Percentiles rank a stretch among this genome's conserved stretches.
These are phyloP conservation scores for Sebastes oblongus DNA, from an alignment of 2,797 vertebrate genomes.

Conservation along the genomic window DNA sequence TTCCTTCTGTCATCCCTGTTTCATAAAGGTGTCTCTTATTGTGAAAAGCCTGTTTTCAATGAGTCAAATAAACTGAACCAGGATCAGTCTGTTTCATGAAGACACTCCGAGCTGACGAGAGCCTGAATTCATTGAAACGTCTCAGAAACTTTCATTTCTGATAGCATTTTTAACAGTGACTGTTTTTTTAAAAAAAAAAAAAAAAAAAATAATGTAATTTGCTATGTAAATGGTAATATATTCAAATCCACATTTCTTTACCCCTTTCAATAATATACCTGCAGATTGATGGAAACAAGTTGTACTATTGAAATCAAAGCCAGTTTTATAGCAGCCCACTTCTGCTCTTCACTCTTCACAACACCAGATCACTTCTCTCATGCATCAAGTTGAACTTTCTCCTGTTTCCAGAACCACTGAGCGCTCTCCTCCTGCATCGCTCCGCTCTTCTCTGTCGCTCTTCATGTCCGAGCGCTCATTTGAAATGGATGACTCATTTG, in stretches of 20 bases:
- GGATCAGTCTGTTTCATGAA: not conserved
- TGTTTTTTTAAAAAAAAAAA: not conserved
- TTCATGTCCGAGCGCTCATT: slow-evolving; percentile 23
- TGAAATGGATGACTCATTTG: slow-evolving; percentile 36
- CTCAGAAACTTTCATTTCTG: not conserved
- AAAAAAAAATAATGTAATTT: not conserved
- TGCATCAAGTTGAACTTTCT: slow-evolving; percentile 5
- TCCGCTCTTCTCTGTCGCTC: slow-evolving; percentile 1
- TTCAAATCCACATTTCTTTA: not conserved
- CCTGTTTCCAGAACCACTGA: not conserved
- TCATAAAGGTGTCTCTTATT: not conserved
- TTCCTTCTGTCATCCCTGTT: not conserved
- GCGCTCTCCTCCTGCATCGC: not conserved
- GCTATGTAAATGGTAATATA: not conserved
- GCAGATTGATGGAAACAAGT: not conserved
- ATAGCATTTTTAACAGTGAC: too few relatives aligned
- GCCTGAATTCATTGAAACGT: not conserved
- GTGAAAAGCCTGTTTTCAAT: not conserved
- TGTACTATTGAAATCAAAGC: not conserved
- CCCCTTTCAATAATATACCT: not conserved
- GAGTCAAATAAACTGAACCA: not conserved
- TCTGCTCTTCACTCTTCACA: not conserved
- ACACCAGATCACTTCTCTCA: not conserved
- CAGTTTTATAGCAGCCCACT: not conserved
- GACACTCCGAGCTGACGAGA: not conserved